Base-by-base conservation (phyloP, 2,888 invertebrate species). In the Encarsia formosa region DNA sequence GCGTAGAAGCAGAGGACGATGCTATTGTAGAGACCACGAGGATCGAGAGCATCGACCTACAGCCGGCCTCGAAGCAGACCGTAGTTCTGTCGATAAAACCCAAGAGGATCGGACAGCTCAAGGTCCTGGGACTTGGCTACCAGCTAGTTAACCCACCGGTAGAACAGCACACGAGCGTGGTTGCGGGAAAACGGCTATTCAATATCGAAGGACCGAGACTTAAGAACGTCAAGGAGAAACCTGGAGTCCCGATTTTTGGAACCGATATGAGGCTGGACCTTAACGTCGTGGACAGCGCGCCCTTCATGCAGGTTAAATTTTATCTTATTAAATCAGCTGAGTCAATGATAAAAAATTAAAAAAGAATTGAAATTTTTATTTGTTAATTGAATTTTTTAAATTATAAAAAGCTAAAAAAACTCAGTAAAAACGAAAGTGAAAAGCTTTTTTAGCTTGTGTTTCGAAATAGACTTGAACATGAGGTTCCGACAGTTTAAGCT, bases 211-310 rank as follows among this genome's bases (percentile, higher is more conserved):
- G 84, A 57, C 77, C 80, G 62, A 69, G 79, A 58, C 74, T 81
- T 16, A 83, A 81, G 63, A 77, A 76, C 54, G 73, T 74, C 13
- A 78, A 79, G 56, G 78, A 78, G 52, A 79, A 79, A 53, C 74
- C 75, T 26, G 73, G 73, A 9, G 68, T 70, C 37, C 74, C 76
- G 50, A 63, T 77, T 52, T 80, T 81, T 59, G 80, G 77, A 8
- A 74, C 76, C 15, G 88, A 90, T 69, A 82, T 83, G 60, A 79
- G 88, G 58, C 77, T 95, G 46, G 80, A 85, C 59, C 83, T 93
- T 49, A 81, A 81, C 57, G 81, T 95, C 44, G 82, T 88, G 39
- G 85, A 88, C 13, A 82, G 85, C 59, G 86, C 91, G 56, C 92
- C 95, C 0, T 86, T 87, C 65, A 77, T 95, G 65, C 86, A 90